Evolutionary conservation across 2,888 invertebrate species (phyloP).

Genomic region (Drosophila paranaensis): DNA sequence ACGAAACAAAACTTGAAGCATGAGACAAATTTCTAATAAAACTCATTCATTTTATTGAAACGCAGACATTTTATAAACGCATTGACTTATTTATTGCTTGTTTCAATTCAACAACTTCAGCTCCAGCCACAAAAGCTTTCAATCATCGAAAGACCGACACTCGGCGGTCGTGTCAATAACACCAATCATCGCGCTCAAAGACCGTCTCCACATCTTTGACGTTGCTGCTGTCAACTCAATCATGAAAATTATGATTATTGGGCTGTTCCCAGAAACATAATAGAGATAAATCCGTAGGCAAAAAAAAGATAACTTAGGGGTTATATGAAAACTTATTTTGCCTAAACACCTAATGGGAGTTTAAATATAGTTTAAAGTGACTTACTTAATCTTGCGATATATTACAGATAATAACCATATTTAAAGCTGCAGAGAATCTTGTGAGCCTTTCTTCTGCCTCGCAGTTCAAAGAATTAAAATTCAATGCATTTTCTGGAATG

Average conservation of each 20-base stretch:
- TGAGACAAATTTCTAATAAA: slow-evolving; percentile 48
- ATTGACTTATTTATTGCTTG: slow-evolving; percentile 4
- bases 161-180: slow-evolving; percentile 58
- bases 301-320: background rate
- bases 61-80: slow-evolving; percentile 3
- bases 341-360: background rate
- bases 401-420: too few species aligned
- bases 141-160: slow-evolving; percentile 14
- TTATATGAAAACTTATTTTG: background rate
- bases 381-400: background rate
- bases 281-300: background rate
- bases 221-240: slow-evolving; percentile 31
- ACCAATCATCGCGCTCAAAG: slow-evolving; percentile 62
- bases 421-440: too few species aligned
- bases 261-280: slow-evolving; percentile 47
- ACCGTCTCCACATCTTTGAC: slow-evolving; percentile 46
- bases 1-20: slow-evolving; percentile 33
- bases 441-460: too few species aligned
- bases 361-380: background rate
- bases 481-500: slow-evolving; percentile 35
- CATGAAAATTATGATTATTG: slow-evolving; percentile 16
- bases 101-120: slow-evolving; percentile 6
- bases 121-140: background rate
- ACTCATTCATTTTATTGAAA: slow-evolving; percentile 39
- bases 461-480: too few species aligned